Percentiles rank a stretch among this genome's conserved stretches.
phyloP scores from a whole-genome alignment of 2,113 vertebrate genomes.

The Ascaphus truei region DNA sequence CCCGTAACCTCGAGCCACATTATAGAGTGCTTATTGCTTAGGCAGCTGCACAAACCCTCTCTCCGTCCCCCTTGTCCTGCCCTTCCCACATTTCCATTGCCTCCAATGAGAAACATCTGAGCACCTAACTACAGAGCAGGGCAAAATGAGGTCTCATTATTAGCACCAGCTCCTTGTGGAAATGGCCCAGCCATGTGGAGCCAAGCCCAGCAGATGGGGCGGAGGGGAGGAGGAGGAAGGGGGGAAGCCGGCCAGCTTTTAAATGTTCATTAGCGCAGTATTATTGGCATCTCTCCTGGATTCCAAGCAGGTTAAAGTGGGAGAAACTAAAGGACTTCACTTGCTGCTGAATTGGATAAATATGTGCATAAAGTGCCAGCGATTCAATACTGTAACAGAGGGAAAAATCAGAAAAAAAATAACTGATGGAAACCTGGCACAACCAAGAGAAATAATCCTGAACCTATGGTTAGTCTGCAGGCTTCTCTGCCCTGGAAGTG shows the following conservation, averaged over 20 bases:
- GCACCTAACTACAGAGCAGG: neutral
- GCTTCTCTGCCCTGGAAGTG: neutral
- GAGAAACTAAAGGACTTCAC: constrained; percentile 24
- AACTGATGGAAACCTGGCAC: neutral
- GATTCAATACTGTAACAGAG: neutral
- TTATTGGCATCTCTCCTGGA: constrained; percentile 52
- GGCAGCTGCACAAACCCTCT: constrained; percentile 8
- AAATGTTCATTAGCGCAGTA: constrained; percentile 48
- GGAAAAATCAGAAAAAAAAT: neutral
- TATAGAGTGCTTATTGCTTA: constrained; percentile 11
- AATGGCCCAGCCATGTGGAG: constrained; percentile 1
- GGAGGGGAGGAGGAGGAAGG: constrained; percentile 26
- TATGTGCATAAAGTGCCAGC: constrained; percentile 40
- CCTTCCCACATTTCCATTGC: constrained; percentile 14
- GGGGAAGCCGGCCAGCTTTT: constrained; percentile 49
- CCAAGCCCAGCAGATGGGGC: constrained; percentile 19
- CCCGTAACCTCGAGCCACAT: constrained; percentile 16
- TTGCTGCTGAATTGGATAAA: constrained; percentile 57
- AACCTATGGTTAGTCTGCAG: neutral
- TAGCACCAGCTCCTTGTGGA: neutral
- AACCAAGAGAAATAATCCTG: too few relatives aligned
- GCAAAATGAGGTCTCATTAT: constrained; percentile 32
- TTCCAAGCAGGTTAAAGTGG: constrained; percentile 45
- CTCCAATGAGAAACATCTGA: constrained; percentile 28
- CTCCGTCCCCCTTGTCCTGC: too few relatives aligned